These are phyloP conservation scores for Drosophila fungiperda DNA, from an alignment of 2,888 invertebrate species.

Conservation along the genomic window DNA sequence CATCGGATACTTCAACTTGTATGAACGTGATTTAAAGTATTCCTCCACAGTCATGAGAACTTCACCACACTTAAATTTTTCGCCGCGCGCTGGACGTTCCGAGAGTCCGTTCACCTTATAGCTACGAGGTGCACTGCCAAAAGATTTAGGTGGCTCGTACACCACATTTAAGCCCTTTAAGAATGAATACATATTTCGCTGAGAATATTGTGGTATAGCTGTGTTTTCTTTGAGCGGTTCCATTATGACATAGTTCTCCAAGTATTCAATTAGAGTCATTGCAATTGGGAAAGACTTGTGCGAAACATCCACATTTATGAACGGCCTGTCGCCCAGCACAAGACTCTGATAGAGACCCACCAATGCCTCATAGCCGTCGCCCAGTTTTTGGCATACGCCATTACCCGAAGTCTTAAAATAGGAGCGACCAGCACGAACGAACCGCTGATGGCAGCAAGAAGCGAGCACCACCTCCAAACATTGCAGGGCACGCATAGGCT, in stretches of 20 bases:
- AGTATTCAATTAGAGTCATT: constrained; percentile 86
- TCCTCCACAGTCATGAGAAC: constrained; percentile 84
- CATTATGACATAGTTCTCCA: constrained; percentile 75
- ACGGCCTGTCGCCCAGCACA: constrained; percentile 94
- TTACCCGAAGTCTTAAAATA: constrained; percentile 88
- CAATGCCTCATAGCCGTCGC: constrained; percentile 95
- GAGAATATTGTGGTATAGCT: neutral
- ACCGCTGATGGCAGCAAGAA: constrained; percentile 84
- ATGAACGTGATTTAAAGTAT: constrained; percentile 76
- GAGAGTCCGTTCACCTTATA: constrained; percentile 74
- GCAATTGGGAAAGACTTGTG: constrained; percentile 91
- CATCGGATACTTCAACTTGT: constrained; percentile 87
- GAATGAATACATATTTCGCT: constrained; percentile 35
- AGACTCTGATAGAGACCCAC: constrained; percentile 97
- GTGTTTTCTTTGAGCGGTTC: constrained; percentile 13
- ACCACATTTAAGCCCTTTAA: constrained; percentile 75
- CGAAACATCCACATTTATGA: constrained; percentile 95
- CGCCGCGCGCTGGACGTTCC: constrained; percentile 73
- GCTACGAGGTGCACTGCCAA: constrained; percentile 60
- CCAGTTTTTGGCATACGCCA: constrained; percentile 86
- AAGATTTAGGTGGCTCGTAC: constrained; percentile 76
- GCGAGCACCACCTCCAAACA: constrained; percentile 89
- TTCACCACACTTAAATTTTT: constrained; percentile 82
- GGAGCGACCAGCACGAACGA: constrained; percentile 87
- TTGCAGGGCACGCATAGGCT: constrained; percentile 86